phyloP scores from a whole-genome alignment of 2,797 vertebrate species.

The Amblyopsis hoosieri region DNA sequence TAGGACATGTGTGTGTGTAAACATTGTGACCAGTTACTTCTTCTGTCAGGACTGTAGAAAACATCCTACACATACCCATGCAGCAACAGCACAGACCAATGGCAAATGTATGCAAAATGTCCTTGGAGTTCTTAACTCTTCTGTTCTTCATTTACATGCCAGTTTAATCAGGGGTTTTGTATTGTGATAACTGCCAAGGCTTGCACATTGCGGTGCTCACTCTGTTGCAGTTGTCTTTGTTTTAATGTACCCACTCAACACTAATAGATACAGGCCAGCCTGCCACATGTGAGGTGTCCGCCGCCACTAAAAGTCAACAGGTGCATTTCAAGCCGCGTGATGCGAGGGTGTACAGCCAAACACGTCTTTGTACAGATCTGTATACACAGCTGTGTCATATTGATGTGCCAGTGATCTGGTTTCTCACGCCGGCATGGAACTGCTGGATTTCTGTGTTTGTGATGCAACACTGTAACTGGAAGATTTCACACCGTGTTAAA shows the following conservation, averaged over 20 bases:
- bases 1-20: conserved; percentile 5
- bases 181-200: conserved; percentile 36
- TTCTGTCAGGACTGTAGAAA: conserved; percentile 23
- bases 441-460: conserved; percentile 2
- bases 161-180: conserved; percentile 18
- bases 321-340: conserved; percentile 1
- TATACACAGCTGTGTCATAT: conserved; percentile 9
- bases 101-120: conserved; percentile 38
- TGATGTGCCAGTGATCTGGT: conserved; percentile 19
- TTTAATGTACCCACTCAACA: conserved; percentile 11
- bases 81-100: conserved; percentile 23
- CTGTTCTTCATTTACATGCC: conserved; percentile 11
- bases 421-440: conserved; percentile 29
- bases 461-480: conserved; percentile 5
- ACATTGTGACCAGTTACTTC: conserved; percentile 1
- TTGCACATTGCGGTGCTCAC: conserved; percentile 29
- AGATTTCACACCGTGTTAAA: background rate
- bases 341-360: conserved; percentile 4
- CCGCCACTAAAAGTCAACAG: conserved; percentile 26
- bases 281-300: background rate
- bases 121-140: background rate
- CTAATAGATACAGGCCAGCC: conserved; percentile 17
- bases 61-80: conserved; percentile 17
- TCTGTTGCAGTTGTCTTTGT: conserved; percentile 12
- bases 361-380: background rate